A percentile compares a stretch with the other conserved stretches of the same genome.
phyloP scores from a whole-genome alignment of 2,113 vertebrate genomes.

The Hemichromis elongatus region DNA sequence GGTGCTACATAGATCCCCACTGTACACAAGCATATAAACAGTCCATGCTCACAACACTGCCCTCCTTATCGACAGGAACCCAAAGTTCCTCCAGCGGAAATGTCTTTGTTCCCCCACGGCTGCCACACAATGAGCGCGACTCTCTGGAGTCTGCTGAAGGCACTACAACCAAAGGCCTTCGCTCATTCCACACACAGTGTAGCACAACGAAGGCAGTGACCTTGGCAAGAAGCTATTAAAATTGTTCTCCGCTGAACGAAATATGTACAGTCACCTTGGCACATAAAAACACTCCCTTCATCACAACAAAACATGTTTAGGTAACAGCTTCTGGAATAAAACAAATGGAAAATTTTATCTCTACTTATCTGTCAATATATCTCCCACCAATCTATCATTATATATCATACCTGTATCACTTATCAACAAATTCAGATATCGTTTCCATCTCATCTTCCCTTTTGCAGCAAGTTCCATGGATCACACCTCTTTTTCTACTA shows the following conservation, averaged over 20 bases:
- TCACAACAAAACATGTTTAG: conserved; percentile 1
- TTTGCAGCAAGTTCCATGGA: not conserved
- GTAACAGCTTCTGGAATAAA: not conserved
- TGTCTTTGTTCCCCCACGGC: conserved; percentile 73
- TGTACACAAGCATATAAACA: conserved; percentile 72
- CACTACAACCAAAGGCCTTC: conserved; percentile 46
- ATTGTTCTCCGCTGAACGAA: conserved; percentile 19
- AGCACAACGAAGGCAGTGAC: conserved; percentile 50
- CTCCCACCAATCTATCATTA: not conserved
- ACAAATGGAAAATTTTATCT: not conserved
- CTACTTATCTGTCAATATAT: not conserved
- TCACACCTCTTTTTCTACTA: not conserved
- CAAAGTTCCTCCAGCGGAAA: conserved; percentile 79
- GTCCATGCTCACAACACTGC: conserved; percentile 47
- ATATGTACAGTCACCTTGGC: conserved; percentile 21
- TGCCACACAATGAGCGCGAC: conserved; percentile 73
- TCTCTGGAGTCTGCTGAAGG: conserved; percentile 71
- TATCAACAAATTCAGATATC: not conserved
- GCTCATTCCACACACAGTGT: conserved; percentile 54
- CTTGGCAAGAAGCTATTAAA: conserved; percentile 58
- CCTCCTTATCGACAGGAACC: conserved; percentile 79
- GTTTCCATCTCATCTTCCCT: not conserved
- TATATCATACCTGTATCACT: not conserved
- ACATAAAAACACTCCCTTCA: not conserved
- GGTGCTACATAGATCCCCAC: conserved; percentile 48